Evolutionary conservation across 2,888 invertebrate species (phyloP), one percentile per base, ranked within the genome.

Genomic region (Zeuzera pyrina): DNA sequence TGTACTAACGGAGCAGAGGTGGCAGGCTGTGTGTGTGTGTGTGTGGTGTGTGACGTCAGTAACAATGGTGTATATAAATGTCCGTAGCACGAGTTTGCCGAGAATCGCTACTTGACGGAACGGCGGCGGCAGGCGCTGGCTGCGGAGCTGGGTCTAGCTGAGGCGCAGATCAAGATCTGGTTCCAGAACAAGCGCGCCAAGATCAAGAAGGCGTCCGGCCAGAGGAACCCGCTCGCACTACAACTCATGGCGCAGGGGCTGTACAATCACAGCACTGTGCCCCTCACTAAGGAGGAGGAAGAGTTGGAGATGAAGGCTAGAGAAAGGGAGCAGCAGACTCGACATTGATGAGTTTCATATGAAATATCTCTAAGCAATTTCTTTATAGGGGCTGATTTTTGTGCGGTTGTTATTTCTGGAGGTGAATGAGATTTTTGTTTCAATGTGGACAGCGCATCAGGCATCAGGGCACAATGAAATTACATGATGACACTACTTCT

Each of bases 111-210:
- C 84, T 87, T 98, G 52, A 97, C 97, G 1, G 98, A 98, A 69
- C 87, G 93, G 38, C 84, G 97, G 45, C 87, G 98, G 26, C 95
- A 95, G 66, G 91, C 94, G 44, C 83, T 98, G 39, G 96, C 97
- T n/a, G 87, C 90, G 3, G 96, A 97, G 57, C 84, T 98, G 36
- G 93, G 94, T 1, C 85, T 98, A 38, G 97, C 97, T 52, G 98
- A 98, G 71, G 95, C 96, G 0, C 98, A 98, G 81, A 98, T 95
- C 66, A 97, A 97, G 85, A 96, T 97, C 69, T 97, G 95, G 96
- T 95, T 96, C 84, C 95, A 97, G 85, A 97, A 97, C 83, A 97
- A 97, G 69, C 86, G 97, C 10, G 98, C 98, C 42, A 97, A 97
- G 83, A 92, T 97, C 69, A 98, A 98, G 86, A 97, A 97, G 66